These are phyloP conservation scores for Elegia similella DNA, from an alignment of 2,888 invertebrate genomes.

Conservation along the genomic window DNA sequence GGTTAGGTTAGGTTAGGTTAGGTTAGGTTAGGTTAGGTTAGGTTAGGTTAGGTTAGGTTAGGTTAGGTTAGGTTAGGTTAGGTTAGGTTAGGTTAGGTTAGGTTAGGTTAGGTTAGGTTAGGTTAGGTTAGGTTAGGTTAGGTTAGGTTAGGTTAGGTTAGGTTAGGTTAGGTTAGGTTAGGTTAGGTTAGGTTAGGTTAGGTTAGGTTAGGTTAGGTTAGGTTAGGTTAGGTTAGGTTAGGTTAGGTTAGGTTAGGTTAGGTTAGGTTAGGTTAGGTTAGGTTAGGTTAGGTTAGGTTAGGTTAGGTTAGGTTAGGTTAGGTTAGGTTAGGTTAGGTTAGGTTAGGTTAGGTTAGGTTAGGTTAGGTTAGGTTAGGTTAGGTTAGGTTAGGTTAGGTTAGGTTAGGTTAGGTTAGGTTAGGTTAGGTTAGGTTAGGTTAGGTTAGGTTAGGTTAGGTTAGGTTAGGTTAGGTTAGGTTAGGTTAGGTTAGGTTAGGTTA, in stretches of 20 bases:
- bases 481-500: constrained; percentile 18
- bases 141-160: constrained; percentile 20
- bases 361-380: constrained; percentile 16
- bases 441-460: constrained; percentile 2
- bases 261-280: constrained; percentile 27
- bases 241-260: constrained; percentile 25
- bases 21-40: constrained; percentile 26
- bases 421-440: not conserved
- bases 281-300: constrained; percentile 29
- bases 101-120: constrained; percentile 20
- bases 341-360: constrained; percentile 25
- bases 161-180: constrained; percentile 22
- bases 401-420: not conserved
- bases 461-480: constrained; percentile 19
- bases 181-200: constrained; percentile 23
- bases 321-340: constrained; percentile 23
- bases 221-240: constrained; percentile 26
- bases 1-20: constrained; percentile 26
- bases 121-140: constrained; percentile 23
- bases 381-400: not conserved
- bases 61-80: constrained; percentile 18
- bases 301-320: constrained; percentile 29
- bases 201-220: constrained; percentile 22
- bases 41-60: constrained; percentile 24
- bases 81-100: constrained; percentile 7